These are phyloP conservation scores for Chironomus tepperi DNA, from an alignment of 1,140 invertebrate species.

Conservation along the genomic window DNA sequence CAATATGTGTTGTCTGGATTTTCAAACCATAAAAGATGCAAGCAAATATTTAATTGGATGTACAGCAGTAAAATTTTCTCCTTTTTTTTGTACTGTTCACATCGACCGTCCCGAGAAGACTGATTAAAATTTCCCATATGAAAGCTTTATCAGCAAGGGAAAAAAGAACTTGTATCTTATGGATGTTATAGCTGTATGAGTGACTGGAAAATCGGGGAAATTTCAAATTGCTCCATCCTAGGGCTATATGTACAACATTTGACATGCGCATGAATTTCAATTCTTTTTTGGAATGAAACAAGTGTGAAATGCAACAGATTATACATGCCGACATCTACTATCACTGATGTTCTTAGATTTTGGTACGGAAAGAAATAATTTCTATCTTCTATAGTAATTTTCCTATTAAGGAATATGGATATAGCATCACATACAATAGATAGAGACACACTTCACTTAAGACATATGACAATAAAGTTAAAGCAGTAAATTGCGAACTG, in stretches of 20 bases:
- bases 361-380: background rate
- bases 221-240: background rate
- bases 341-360: background rate
- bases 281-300: background rate
- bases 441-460: background rate
- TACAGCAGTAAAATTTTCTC: background rate
- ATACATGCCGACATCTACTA: background rate
- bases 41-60: background rate
- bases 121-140: background rate
- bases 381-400: background rate
- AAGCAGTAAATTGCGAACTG: background rate
- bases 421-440: background rate
- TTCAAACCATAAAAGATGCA: background rate
- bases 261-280: background rate
- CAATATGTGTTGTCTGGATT: background rate
- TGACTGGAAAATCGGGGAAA: conserved; percentile 1
- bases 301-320: conserved; percentile 19
- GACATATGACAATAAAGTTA: background rate
- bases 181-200: background rate
- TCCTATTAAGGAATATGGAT: background rate
- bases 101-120: background rate
- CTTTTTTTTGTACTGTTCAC: background rate
- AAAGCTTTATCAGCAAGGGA: background rate
- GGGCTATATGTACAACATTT: background rate
- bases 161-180: background rate